These are phyloP conservation scores for Nothura maculosa DNA, from an alignment of 2,797 vertebrate genomes.

Conservation along the genomic window DNA sequence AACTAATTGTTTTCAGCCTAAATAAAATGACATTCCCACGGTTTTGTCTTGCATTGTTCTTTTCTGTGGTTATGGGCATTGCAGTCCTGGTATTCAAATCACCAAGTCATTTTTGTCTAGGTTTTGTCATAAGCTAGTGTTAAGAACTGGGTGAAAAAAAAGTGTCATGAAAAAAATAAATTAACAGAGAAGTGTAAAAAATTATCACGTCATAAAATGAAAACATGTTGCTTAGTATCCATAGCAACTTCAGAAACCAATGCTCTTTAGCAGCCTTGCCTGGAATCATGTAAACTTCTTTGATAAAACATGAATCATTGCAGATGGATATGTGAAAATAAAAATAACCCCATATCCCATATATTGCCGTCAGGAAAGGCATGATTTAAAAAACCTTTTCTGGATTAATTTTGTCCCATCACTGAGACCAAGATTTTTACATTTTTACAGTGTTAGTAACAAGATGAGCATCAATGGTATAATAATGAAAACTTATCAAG, in stretches of 20 bases:
- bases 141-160: neutral
- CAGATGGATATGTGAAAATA: conserved; percentile 74
- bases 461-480: neutral
- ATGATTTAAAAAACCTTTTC: conserved; percentile 29
- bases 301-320: conserved; percentile 71
- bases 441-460: neutral
- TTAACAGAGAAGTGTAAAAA: conserved; percentile 40
- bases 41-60: neutral
- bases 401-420: conserved; percentile 30
- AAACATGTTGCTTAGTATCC: conserved; percentile 54
- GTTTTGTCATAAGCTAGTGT: neutral
- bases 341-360: conserved; percentile 57
- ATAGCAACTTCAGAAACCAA: conserved; percentile 60
- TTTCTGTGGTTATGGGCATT: neutral
- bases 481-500: neutral
- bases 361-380: conserved; percentile 61
- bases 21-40: neutral
- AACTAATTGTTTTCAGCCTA: neutral
- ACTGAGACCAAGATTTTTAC: neutral
- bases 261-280: conserved; percentile 70
- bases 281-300: conserved; percentile 66
- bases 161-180: neutral
- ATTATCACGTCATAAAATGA: conserved; percentile 32
- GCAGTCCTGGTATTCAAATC: fast-evolving
- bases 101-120: neutral